phyloP scores from a whole-genome alignment of 2,888 invertebrate species.

The Tetranychus truncatus region DNA sequence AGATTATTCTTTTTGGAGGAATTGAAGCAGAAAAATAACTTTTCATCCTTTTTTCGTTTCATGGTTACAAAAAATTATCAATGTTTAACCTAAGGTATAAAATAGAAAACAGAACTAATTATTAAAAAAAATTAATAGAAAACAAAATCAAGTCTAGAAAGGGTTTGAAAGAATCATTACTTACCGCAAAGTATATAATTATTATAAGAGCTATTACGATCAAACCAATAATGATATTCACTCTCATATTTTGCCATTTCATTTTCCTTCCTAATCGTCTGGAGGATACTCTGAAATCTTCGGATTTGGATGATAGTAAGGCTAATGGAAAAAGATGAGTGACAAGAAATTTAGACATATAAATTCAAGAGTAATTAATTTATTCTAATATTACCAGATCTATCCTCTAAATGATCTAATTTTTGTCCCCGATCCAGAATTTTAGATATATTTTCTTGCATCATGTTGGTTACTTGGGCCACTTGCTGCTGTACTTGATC shows the following conservation, averaged over 20 bases:
- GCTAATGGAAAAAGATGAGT: conserved; percentile 10
- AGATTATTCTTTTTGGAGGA: too few relatives aligned
- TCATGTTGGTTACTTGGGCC: conserved; percentile 20
- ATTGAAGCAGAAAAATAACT: too few relatives aligned
- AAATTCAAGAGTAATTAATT: not conserved
- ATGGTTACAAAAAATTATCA: too few relatives aligned
- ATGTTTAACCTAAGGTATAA: too few relatives aligned
- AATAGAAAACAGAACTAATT: too few relatives aligned
- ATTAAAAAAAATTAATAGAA: too few relatives aligned
- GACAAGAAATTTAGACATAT: not conserved
- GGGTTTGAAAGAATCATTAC: not conserved
- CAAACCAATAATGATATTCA: conserved; percentile 22
- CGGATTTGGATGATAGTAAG: conserved; percentile 20
- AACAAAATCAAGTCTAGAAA: too few relatives aligned
- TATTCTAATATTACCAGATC: conserved; percentile 16
- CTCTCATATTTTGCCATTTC: conserved; percentile 25
- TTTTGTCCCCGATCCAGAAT: conserved; percentile 23
- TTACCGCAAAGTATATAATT: conserved; percentile 13
- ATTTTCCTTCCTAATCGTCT: conserved; percentile 22
- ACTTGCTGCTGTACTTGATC: conserved; percentile 19
- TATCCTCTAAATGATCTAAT: conserved; percentile 23
- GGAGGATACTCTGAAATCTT: conserved; percentile 22
- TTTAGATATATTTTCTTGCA: conserved; percentile 24
- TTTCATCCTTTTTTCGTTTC: too few relatives aligned
- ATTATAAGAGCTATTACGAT: conserved; percentile 21